Evolutionary conservation across 2,797 vertebrate species (phyloP).

Genomic region (Pseudopleuronectes americanus): DNA sequence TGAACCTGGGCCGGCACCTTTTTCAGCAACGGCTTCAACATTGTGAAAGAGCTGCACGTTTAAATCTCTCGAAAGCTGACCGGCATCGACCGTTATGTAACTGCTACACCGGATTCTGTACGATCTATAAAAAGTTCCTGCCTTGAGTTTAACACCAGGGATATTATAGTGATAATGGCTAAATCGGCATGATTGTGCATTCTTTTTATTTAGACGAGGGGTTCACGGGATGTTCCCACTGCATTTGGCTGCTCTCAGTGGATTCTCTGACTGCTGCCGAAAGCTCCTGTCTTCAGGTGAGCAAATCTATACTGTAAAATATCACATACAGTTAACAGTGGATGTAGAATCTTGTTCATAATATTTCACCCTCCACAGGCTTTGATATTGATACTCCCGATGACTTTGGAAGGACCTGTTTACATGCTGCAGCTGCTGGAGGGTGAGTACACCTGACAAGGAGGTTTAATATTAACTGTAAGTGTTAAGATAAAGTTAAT

Average conservation of each 20-base stretch:
- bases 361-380: constrained; percentile 78
- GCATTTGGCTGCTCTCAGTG: constrained; percentile 97
- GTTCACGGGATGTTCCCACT: constrained; percentile 99
- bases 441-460: constrained; percentile 86
- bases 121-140: not conserved
- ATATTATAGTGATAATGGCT: not conserved
- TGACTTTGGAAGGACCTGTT: constrained; percentile 98
- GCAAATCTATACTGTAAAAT: not conserved
- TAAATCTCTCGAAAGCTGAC: constrained; percentile 2
- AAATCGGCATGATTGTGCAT: constrained; percentile 16
- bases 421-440: constrained; percentile 98
- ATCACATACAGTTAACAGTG: not conserved
- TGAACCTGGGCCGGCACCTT: constrained; percentile 24
- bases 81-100: constrained; percentile 10
- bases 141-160: not conserved
- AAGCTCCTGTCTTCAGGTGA: constrained; percentile 97
- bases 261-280: constrained; percentile 98
- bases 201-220: constrained; percentile 87
- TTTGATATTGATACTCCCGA: constrained; percentile 97
- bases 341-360: constrained; percentile 9
- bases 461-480: not conserved
- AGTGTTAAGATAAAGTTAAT: not conserved
- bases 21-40: constrained; percentile 15
- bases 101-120: constrained; percentile 1
- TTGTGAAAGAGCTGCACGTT: not conserved